These are phyloP conservation scores for Ornithoptera priamus DNA, from an alignment of 2,888 invertebrate species.

Conservation along the genomic window DNA sequence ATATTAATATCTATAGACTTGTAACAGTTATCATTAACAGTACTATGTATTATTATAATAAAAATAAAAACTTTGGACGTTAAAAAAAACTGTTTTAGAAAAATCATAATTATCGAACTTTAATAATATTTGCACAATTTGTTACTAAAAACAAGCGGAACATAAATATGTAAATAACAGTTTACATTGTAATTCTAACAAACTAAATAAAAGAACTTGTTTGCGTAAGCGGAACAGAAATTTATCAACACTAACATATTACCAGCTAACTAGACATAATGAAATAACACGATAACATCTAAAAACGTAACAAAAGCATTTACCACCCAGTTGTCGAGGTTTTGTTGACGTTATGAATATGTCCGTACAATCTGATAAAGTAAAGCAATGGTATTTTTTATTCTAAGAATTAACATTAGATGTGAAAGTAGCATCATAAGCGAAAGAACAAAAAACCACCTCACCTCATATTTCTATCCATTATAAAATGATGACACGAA, in stretches of 20 bases:
- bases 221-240: slow-evolving; percentile 1
- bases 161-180: slow-evolving; percentile 1
- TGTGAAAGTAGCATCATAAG: slow-evolving; percentile 44
- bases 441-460: slow-evolving; percentile 53
- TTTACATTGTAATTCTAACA: not conserved
- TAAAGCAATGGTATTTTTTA: slow-evolving; percentile 29
- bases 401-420: slow-evolving; percentile 32
- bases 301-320: slow-evolving; percentile 18
- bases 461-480: slow-evolving; percentile 77
- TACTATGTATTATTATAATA: too few species aligned
- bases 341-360: not conserved
- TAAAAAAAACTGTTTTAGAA: too few species aligned
- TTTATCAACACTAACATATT: slow-evolving; percentile 2
- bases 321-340: slow-evolving; percentile 1
- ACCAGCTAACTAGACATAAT: slow-evolving; percentile 5
- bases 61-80: too few species aligned
- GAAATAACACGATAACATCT: slow-evolving; percentile 21
- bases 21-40: too few species aligned
- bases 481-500: slow-evolving; percentile 46
- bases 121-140: not conserved
- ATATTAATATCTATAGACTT: too few species aligned
- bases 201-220: not conserved
- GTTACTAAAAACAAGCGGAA: not conserved
- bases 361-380: slow-evolving; percentile 18
- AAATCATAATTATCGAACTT: too few species aligned